Evolutionary conservation across 2,113 vertebrate species (phyloP).

Genomic region (Chionis minor): DNA sequence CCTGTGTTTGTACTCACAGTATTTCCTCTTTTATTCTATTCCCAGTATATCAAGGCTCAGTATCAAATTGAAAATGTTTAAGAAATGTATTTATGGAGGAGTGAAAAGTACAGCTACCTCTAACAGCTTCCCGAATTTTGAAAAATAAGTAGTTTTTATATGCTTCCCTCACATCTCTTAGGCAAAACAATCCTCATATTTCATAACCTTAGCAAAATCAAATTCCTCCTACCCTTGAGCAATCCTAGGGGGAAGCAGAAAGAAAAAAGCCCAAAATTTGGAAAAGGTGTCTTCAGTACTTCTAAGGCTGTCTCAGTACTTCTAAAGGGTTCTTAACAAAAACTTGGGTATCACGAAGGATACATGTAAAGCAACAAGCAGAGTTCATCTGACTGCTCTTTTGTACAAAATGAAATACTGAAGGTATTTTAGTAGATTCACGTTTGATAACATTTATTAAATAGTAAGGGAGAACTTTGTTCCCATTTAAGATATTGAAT

Average conservation of each 20-base stretch:
- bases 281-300: background rate
- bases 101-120: background rate
- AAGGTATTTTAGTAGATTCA: background rate
- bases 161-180: background rate
- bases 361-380: background rate
- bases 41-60: background rate
- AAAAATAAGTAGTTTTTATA: background rate
- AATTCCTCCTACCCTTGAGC: background rate
- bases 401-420: background rate
- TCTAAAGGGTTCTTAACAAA: background rate
- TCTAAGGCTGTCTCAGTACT: background rate
- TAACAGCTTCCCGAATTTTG: background rate
- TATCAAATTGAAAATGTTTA: background rate
- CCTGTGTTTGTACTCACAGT: background rate
- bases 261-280: background rate
- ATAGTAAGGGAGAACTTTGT: background rate
- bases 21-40: background rate
- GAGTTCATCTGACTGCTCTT: background rate
- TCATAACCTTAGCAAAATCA: background rate
- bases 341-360: background rate
- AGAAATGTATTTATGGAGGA: background rate
- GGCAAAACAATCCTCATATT: background rate
- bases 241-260: background rate
- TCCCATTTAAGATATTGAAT: slow-evolving; percentile 20
- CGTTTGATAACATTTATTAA: background rate